Evolutionary conservation across 1,140 invertebrate genomes (phyloP).

Genomic region (Harpegnathos saltator): DNA sequence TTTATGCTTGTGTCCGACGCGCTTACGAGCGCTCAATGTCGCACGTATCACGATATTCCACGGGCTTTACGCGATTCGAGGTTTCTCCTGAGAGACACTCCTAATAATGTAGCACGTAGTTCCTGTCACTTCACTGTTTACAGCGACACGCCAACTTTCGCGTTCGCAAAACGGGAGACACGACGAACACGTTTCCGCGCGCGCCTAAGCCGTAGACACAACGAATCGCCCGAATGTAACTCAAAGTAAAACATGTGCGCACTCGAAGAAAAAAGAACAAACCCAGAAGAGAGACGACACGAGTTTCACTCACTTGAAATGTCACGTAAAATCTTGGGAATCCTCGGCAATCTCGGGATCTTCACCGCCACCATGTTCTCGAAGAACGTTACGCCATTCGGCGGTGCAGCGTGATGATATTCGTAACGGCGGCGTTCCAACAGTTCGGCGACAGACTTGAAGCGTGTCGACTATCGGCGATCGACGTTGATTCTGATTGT

Average conservation of each 20-base stretch:
- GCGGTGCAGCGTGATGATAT: not conserved
- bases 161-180: not conserved
- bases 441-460: too few relatives aligned
- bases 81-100: too few relatives aligned
- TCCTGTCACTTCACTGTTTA: not conserved
- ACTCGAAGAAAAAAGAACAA: not conserved
- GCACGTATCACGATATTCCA: not conserved
- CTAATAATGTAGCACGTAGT: too few relatives aligned
- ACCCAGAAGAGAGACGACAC: not conserved
- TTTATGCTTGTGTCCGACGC: not conserved
- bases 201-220: too few relatives aligned
- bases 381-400: constrained; percentile 27
- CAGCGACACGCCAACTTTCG: not conserved
- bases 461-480: not conserved
- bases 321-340: not conserved
- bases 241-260: not conserved
- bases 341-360: too few relatives aligned
- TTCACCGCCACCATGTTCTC: constrained; percentile 30
- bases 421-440: too few relatives aligned
- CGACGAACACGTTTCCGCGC: not conserved
- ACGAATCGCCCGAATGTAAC: not conserved
- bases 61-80: not conserved
- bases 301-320: constrained; percentile 4
- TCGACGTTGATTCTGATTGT: not conserved
- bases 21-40: not conserved